Evolutionary conservation across 2,888 invertebrate species (phyloP), one percentile per base, ranked within the genome.

Genomic region (Neuroscelio doddi): DNA sequence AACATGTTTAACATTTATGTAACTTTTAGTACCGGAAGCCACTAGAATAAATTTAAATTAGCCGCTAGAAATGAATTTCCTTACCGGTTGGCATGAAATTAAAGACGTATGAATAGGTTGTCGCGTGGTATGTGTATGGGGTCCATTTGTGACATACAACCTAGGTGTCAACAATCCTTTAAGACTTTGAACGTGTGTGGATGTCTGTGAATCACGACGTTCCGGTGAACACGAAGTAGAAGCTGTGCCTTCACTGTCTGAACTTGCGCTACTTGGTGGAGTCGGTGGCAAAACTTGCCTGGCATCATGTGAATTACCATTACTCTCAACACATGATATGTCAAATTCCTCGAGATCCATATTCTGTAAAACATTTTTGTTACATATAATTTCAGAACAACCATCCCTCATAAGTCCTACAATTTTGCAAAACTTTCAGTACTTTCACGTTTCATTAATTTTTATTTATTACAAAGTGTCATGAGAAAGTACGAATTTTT

Each of bases 51-150:
- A 7, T 36, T 10, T 12, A 17, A n/a, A 39, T 3, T 12, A n/a
- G n/a, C n/a, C n/a, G n/a, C n/a, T 24, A 14, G 1, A 21, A 27
- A 34, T 7, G 9, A 9, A 12, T 10, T 29, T 36, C 15, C 75
- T 87, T 86, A 94, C 94, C 87, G 94, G 95, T 83, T 95, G 95
- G 78, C 89, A 91, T 85, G 94, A 95, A 76, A 95, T 95, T 68
- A 95, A 89, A 56, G 94, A 93, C 56, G 94, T 94, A 84, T 94
- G 93, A 84, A 94, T 94, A 1, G 94, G 94, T 80, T 94, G 94
- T 70, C 94, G 87, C 65, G 92, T 88, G 17, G 73, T 62, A 65
- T 80, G 93, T 47, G 93, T 92, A 85, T 93, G 91, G 83, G 91
- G 87, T 58, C 71, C 64, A 44, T 73, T 78, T 9, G 75, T 73